Base-by-base conservation (phyloP, 2,888 invertebrate species). In the Eupsilia transversa region DNA sequence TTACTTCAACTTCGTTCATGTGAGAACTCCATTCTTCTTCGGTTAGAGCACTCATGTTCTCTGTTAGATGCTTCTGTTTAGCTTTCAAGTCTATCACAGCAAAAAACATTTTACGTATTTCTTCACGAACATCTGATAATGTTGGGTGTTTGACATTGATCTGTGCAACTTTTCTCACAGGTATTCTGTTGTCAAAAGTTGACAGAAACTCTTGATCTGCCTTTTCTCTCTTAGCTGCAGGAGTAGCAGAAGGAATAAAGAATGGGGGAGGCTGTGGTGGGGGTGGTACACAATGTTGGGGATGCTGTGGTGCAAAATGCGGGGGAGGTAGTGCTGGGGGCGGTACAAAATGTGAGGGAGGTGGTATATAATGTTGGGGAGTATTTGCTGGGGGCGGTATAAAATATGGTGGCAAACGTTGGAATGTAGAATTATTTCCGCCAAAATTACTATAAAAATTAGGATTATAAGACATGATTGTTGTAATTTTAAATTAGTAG, bases 11-110 rank as follows among this genome's bases (percentile, higher is more conserved):
- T 84, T 96, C 93, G n/a, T 93, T 85, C n/a, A 97, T 91, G 76
- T 94, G 95, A 17, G 90, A 87, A 64, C 92, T 94, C 97, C 97
- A 98, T 83, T 97, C 96, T 9, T 92, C 90, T 23, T 97, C 96
- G 0, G 97, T 91, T 75, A 97, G 90, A 14, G 90, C 91, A 60
- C 93, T 89, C 0, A 96, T 90, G 77, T 97, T 96, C 9, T 93
- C 90, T 59, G 92, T 90, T 65, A 98, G 89, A 23, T 93, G 89
- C 43, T 92, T 90, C 83, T 97, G 95, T 82, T 91, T 90, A 4
- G 65, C 63, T 84, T 93, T 92, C 2, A 95, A 80, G 17, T 92
- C 81, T 57, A 91, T 90, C 6, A 94, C 71, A 6, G 80, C 74
- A 3, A 78, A 10, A 33, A 93, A 77, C 27, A 95, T 77, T 63